Evolutionary conservation across 2,888 invertebrate genomes (phyloP), one percentile per base, ranked within the genome.

Genomic region (Quadroppia sp.): DNA sequence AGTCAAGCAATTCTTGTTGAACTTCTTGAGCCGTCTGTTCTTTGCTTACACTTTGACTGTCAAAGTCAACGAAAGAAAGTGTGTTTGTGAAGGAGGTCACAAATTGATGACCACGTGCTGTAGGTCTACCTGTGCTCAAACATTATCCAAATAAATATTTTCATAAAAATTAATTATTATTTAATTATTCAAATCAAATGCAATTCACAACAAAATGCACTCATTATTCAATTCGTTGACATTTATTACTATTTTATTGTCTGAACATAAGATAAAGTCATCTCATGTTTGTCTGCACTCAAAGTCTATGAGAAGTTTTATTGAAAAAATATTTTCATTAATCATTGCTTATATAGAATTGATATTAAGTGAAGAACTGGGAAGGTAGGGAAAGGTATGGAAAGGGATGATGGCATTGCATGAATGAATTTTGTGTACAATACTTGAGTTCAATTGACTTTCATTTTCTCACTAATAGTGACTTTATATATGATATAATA

Each of bases 61-160:
- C 36, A 64, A 36, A 64, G 40, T 64, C 40, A 40, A 64, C 2
- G 64, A 40, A 30, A 40, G 64, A 64, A 64, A 64, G 64, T 64
- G 64, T 64, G 64, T 64, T 64, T 64, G 30, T 64, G 64, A 64
- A 64, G 64, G 64, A 64, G 64, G 64, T 64, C 64, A 64, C 64
- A 64, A 40, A 64, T 64, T 64, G 64, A 23, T 64, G 64, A 64
- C 64, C 64, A 64, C 64, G 64, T 64, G 64, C 64, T 56, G 25
- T 53, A 53, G 23, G 20, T 13, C 23, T 56, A 56, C 2, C 15
- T 17, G 56, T 56, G 56, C 56, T 56, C n/a, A 64, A 64, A 64
- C 40, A 36, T 20, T 64, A 64, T 64, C 40, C 64, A 64, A 64
- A 45, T n/a, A n/a, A n/a, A n/a, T n/a, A n/a, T n/a, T n/a, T n/a